phyloP scores from a whole-genome alignment of 2,113 vertebrate genomes.

The Cyanoliseus patagonus region DNA sequence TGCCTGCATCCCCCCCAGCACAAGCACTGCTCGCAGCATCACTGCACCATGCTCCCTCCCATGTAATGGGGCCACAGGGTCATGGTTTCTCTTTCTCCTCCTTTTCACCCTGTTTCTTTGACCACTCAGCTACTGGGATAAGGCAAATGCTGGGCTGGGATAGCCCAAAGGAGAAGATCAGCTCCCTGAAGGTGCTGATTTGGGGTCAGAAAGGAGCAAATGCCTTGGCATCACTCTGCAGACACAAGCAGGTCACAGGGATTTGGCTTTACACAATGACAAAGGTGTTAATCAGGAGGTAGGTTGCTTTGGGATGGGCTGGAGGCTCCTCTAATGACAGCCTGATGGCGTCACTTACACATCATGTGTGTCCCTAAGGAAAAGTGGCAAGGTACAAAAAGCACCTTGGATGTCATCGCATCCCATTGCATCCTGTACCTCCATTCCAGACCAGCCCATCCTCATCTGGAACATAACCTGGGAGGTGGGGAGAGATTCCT shows the following conservation, averaged over 20 bases:
- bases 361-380: not conserved
- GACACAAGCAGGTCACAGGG: too few relatives aligned
- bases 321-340: not conserved
- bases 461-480: not conserved
- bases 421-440: not conserved
- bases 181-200: not conserved
- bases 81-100: not conserved
- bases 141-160: not conserved
- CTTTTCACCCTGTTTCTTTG: not conserved
- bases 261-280: not conserved
- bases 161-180: not conserved
- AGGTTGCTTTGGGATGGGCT: too few relatives aligned
- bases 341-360: not conserved
- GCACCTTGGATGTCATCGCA: not conserved
- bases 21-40: rapidly evolving
- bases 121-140: not conserved
- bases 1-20: not conserved
- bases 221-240: too few relatives aligned
- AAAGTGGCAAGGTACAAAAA: rapidly evolving
- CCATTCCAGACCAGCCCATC: not conserved
- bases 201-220: not conserved
- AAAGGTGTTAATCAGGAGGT: not conserved
- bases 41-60: not conserved
- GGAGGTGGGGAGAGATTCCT: not conserved
- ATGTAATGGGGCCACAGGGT: not conserved